Base-by-base conservation (phyloP, 2,797 vertebrate genomes). In the Phaenicophaeus curvirostris region DNA sequence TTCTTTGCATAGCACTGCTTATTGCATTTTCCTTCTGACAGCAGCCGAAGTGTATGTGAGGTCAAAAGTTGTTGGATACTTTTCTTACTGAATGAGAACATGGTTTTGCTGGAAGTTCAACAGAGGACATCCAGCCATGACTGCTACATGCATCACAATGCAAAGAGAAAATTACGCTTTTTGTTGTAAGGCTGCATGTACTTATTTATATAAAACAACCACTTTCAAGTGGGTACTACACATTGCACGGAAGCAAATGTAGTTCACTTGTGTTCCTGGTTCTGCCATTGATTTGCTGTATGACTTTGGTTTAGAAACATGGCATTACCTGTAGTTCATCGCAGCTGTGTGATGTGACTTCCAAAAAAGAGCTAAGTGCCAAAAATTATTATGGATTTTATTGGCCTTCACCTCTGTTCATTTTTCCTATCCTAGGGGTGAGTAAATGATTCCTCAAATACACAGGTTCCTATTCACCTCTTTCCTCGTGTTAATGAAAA, bases 1-100 rank as follows among this genome's bases (percentile, higher is more conserved):
- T 96, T 95, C 93, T 92, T 92, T 66, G 68, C 83, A 50, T 35
- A 61, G 66, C 68, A 44, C n/a, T 62, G 20, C 68, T 86, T 90
- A 90, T 48, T 85, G 74, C 74, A 28, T 87, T 93, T 96, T 94
- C 63, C 73, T 89, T 87, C 91, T 94, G 87, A 73, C 76, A 71
- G 85, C 31, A 84, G 80, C 83, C 87, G 71, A 90, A 86, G 77
- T 63, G 31, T 37, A 35, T 23, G 39, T 51, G 83, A 94, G 87
- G 92, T 77, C 87, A 94, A 73, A 87, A 95, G 69, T 65, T 91
- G 85, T 1, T 58, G 53, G 53, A 51, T 55, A 59, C 24, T 81
- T 88, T 92, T 76, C 55, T n/a, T 25, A 46, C 81, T 69, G 69
- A 95, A 84, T 35, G 44, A 57, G 46, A 86, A 35, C 62, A 39